Conservation (phyloP, 2,113 vertebrate species). For the Myotis lucifugus region DNA sequence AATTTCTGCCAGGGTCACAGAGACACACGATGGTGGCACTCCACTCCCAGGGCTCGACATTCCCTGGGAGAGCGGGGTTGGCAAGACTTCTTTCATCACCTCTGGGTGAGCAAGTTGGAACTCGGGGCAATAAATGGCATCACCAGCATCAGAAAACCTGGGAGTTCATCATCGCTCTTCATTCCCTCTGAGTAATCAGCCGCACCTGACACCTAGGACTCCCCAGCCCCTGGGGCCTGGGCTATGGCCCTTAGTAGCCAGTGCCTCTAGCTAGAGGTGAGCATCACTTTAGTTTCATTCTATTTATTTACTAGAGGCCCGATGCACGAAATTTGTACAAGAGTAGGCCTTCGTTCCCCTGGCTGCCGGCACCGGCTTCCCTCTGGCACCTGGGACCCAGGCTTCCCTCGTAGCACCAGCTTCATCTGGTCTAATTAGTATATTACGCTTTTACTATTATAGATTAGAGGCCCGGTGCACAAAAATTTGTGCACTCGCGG, state of each 20-base stretch:
- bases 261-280: not conserved
- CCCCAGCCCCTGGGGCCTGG: not conserved
- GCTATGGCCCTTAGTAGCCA: not conserved
- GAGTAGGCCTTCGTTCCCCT: no score
- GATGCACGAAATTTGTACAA: no score
- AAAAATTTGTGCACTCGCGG: no score
- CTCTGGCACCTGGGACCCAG: no score
- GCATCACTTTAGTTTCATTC: not conserved
- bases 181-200: not conserved
- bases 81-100: no score
- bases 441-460: no score
- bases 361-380: no score
- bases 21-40: not conserved
- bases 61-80: not conserved
- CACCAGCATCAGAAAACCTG: not conserved
- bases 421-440: no score
- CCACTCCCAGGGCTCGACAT: not conserved
- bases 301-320: not conserved
- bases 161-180: not conserved
- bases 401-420: no score
- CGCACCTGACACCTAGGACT: not conserved
- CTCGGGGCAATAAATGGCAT: not conserved
- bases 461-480: no score
- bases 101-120: not conserved
- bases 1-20: constrained; percentile 84